Evolutionary conservation across 92 coral and sea anemone genomes (phyloP), one percentile per base, ranked within the genome.

Genomic region (Virgularia gustaviana): DNA sequence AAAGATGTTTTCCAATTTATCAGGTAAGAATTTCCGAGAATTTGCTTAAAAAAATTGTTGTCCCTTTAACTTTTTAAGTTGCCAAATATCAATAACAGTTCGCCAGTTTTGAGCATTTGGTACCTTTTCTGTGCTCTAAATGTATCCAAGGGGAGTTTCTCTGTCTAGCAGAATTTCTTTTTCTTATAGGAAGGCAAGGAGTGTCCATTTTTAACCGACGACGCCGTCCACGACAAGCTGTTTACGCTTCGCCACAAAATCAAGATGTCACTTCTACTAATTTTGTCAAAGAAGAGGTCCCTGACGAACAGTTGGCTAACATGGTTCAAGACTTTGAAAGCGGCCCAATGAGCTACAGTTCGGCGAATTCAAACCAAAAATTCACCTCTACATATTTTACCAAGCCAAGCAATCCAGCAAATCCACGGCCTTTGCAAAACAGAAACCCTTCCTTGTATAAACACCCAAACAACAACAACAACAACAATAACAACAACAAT

Each of bases 171-270:
- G n/a, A n/a, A n/a, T n/a, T n/a, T n/a, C n/a, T n/a, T n/a, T n/a
- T n/a, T n/a, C 6, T 5, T 5, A 30, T 15, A 49, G 75, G 75
- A 68, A 49, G 75, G 24, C 75, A 49, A 33, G 75, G 75, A 9
- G 9, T 65, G 55, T 65, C 72, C 19, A 68, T 68, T 68, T 68
- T 68, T n/a, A 68, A 68, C 75, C 23, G 75, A 68, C 47, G 75
- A 25, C 31, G 75, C 32, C 75, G 75, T 49, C 61, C 61, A 18
- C 57, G 75, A 6, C 75, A 68, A 51, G 75, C 75, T 47, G 75
- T 68, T 29, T 68, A 68, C 38, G 75, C 75, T 10, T 49, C 75
- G 12, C 75, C 75, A 33, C 75, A 68, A 68, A 68, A 49, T 20
- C 75, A 68, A 32, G 36, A 20, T 23, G 6, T 2, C 3, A 28